Evolutionary conservation across 2,888 invertebrate species (phyloP).

Genomic region (Cerastis leucographa): DNA sequence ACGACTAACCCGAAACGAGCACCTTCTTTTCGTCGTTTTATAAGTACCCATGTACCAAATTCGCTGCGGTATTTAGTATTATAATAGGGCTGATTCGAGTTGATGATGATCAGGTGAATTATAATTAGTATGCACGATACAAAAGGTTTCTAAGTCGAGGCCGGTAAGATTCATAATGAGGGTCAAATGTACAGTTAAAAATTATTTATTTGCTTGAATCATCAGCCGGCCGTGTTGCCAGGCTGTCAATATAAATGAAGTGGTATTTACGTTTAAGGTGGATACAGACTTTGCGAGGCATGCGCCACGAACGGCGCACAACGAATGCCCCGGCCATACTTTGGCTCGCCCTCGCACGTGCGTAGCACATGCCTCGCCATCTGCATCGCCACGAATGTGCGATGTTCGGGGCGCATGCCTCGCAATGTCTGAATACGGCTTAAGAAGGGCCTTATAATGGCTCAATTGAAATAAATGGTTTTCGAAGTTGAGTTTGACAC

Average conservation of each 20-base stretch:
- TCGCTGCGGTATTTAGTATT: not conserved
- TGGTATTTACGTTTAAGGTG: not conserved
- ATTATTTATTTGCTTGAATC: not conserved
- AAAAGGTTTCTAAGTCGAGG: slow-evolving; percentile 23
- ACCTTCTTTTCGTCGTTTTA: too few species aligned
- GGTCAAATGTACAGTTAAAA: not conserved
- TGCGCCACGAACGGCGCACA: too few species aligned
- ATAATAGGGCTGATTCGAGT: not conserved
- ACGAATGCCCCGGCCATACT: too few species aligned
- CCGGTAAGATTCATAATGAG: slow-evolving; percentile 1
- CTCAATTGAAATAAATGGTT: not conserved
- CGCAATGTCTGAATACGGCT: too few species aligned
- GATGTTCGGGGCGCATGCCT: too few species aligned
- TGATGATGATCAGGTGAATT: not conserved
- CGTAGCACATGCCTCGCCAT: too few species aligned
- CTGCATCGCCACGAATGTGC: too few species aligned
- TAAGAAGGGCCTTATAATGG: not conserved
- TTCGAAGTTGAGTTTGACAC: not conserved
- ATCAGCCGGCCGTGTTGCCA: not conserved
- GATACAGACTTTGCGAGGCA: too few species aligned
- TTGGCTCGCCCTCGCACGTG: too few species aligned
- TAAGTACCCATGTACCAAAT: too few species aligned
- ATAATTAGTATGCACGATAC: not conserved
- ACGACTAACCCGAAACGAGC: too few species aligned
- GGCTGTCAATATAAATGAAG: not conserved